Conservation (phyloP, 2,113 vertebrate species). For the Peucedramus taeniatus region DNA sequence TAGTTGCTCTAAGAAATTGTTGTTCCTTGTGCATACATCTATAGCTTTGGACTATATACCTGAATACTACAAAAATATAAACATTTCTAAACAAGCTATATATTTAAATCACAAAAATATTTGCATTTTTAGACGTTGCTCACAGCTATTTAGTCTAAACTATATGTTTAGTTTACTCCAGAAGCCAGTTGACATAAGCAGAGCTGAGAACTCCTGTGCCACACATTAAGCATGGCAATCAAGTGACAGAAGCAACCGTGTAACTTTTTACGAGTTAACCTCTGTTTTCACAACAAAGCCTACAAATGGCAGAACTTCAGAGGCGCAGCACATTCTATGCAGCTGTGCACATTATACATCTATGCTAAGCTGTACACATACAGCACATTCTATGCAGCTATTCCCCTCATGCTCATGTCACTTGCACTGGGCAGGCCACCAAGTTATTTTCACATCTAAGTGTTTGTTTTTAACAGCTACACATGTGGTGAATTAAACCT, state of each 20-base stretch:
- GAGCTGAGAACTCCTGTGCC: background rate
- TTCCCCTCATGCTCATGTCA: background rate
- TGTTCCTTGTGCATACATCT: background rate
- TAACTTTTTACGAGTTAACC: background rate
- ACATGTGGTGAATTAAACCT: background rate
- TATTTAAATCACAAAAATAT: background rate
- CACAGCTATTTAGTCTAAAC: background rate
- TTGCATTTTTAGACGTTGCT: background rate
- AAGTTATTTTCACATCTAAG: background rate
- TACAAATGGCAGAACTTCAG: background rate
- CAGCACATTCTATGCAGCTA: no score
- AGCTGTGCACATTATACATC: no score
- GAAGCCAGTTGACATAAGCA: background rate
- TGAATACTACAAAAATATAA: background rate
- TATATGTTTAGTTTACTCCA: background rate
- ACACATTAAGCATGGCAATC: background rate
- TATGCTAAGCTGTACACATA: no score
- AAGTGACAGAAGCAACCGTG: background rate
- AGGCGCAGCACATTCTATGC: background rate
- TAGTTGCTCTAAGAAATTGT: background rate
- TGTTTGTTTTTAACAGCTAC: background rate
- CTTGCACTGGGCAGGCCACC: background rate
- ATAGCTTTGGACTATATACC: background rate
- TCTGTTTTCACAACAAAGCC: background rate
- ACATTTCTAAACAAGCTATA: background rate